These are phyloP conservation scores for Chloebia gouldiae DNA, from an alignment of 2,113 vertebrate genomes.

Conservation along the genomic window DNA sequence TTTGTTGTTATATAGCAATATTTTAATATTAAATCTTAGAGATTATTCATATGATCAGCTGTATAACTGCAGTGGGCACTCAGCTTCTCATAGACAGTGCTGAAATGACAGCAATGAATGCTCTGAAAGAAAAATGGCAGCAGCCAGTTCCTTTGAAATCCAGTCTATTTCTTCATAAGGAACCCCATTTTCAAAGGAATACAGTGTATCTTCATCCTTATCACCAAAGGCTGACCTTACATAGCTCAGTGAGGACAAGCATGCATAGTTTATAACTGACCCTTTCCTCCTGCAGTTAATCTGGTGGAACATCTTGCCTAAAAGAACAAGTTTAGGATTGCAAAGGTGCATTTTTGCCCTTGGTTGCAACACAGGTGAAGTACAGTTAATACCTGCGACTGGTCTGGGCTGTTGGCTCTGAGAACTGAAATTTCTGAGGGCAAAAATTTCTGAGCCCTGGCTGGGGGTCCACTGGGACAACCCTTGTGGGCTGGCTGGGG, in stretches of 20 bases:
- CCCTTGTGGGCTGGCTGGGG: background rate
- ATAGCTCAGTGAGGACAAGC: background rate
- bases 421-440: background rate
- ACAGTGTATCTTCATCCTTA: background rate
- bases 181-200: background rate
- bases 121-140: background rate
- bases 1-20: background rate
- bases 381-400: background rate
- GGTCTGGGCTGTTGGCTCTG: background rate
- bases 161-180: background rate
- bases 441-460: background rate
- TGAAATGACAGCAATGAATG: background rate
- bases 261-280: background rate
- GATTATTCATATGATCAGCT: background rate
- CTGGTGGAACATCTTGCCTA: conserved; percentile 15
- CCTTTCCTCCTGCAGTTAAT: conserved; percentile 15
- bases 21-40: background rate
- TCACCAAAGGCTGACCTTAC: background rate
- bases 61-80: background rate
- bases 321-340: conserved; percentile 38
- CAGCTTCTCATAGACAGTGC: background rate
- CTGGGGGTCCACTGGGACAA: background rate
- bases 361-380: conserved; percentile 40
- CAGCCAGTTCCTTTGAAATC: background rate
- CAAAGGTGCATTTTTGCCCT: background rate